These are phyloP conservation scores for Astur gentilis DNA, from an alignment of 2,113 vertebrate genomes.

Conservation along the genomic window DNA sequence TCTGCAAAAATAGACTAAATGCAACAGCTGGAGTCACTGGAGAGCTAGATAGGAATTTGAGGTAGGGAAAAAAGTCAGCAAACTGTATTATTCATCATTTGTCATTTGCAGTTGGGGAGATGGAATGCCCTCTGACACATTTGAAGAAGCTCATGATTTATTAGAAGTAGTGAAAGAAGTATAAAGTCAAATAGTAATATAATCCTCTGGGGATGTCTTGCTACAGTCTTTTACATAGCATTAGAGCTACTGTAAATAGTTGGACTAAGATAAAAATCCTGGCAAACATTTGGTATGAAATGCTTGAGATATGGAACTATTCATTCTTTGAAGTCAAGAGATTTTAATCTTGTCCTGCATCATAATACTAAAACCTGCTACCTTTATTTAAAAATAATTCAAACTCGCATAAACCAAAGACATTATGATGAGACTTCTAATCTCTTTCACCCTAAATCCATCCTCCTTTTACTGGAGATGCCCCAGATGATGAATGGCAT, in stretches of 20 bases:
- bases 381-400: not conserved
- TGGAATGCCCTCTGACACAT: no score
- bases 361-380: not conserved
- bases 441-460: not conserved
- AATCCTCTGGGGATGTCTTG: slow-evolving; percentile 16
- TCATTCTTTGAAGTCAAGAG: slow-evolving; percentile 55
- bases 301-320: slow-evolving; percentile 58
- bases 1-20: no score
- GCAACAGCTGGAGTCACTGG: no score
- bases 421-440: not conserved
- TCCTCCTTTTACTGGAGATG: not conserved
- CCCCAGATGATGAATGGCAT: not conserved
- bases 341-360: slow-evolving; percentile 18
- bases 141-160: no score
- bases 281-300: slow-evolving; percentile 63
- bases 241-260: slow-evolving; percentile 63
- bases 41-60: no score
- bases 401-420: not conserved
- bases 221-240: slow-evolving; percentile 55
- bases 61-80: no score
- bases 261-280: slow-evolving; percentile 64
- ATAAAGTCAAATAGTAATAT: slow-evolving; percentile 57
- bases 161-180: no score
- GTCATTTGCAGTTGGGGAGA: no score
- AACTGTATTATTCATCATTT: no score